Conservation (phyloP, 2,888 invertebrate genomes). For the Gymnosoma rotundatum region DNA sequence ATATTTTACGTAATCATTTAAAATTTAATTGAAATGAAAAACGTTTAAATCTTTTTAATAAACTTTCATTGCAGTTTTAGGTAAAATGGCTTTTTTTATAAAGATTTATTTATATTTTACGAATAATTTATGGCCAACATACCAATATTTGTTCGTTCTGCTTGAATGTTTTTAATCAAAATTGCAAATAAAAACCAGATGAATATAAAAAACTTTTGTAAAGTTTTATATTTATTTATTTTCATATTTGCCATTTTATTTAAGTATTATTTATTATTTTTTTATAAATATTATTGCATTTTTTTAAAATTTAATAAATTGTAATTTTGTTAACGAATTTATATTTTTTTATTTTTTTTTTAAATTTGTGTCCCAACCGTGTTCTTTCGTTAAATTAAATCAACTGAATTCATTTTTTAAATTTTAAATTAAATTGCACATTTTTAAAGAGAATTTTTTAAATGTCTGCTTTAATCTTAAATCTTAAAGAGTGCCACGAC, state of each 20-base stretch:
- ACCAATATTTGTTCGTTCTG: conserved; percentile 72
- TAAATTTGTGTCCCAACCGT: neutral
- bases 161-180: conserved; percentile 47
- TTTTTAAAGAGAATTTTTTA: conserved; percentile 33
- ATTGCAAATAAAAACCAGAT: conserved; percentile 48
- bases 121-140: conserved; percentile 47
- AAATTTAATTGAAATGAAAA: conserved; percentile 42
- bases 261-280: conserved; percentile 13
- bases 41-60: neutral
- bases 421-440: conserved; percentile 13
- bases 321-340: conserved; percentile 3
- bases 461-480: neutral
- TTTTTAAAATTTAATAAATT: neutral
- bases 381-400: conserved; percentile 40
- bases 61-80: neutral
- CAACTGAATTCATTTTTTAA: conserved; percentile 25
- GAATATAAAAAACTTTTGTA: conserved; percentile 13
- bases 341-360: neutral
- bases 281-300: conserved; percentile 31
- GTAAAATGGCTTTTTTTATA: too few species aligned
- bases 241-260: conserved; percentile 39
- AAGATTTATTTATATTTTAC: conserved; percentile 7
- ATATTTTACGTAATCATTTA: conserved; percentile 55
- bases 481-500: too few species aligned
- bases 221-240: conserved; percentile 44